A percentile compares a stretch with the other conserved stretches of the same genome.
phyloP scores from a whole-genome alignment of 2,113 vertebrate species.

The Pongo pygmaeus region DNA sequence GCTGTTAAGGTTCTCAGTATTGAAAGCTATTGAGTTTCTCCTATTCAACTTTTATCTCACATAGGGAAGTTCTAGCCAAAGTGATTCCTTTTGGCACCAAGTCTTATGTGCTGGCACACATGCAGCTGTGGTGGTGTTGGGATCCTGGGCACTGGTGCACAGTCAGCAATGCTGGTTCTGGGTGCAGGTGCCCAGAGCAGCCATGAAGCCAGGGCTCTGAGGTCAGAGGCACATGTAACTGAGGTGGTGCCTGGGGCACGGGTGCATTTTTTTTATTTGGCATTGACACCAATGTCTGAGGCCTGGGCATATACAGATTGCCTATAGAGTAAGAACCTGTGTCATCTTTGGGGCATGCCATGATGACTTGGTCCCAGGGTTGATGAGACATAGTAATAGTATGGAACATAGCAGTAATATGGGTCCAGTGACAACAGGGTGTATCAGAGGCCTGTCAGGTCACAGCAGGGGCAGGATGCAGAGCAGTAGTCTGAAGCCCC shows the following conservation, averaged over 20 bases:
- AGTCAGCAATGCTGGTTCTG: not conserved
- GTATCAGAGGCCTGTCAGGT: not conserved
- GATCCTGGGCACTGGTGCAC: not conserved
- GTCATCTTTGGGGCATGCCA: no score
- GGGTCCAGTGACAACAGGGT: not conserved
- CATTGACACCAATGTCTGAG: not conserved
- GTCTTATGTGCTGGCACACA: not conserved
- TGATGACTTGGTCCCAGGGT: not conserved
- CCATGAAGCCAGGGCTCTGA: not conserved
- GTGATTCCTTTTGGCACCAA: not conserved
- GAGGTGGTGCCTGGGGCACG: not conserved
- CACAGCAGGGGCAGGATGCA: not conserved
- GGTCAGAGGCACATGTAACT: not conserved
- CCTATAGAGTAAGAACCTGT: no score
- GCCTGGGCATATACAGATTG: not conserved
- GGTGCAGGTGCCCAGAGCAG: not conserved
- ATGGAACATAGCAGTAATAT: not conserved
- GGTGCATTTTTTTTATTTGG: not conserved
- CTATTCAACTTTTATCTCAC: not conserved
- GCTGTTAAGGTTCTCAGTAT: not conserved
- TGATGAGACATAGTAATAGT: not conserved
- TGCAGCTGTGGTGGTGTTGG: not conserved
- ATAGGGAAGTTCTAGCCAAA: not conserved
- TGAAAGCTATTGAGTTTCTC: not conserved
- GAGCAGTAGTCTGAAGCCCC: not conserved